phyloP scores from a whole-genome alignment of 92 coral and sea anemone genomes.

The Bergia puertoricense region DNA sequence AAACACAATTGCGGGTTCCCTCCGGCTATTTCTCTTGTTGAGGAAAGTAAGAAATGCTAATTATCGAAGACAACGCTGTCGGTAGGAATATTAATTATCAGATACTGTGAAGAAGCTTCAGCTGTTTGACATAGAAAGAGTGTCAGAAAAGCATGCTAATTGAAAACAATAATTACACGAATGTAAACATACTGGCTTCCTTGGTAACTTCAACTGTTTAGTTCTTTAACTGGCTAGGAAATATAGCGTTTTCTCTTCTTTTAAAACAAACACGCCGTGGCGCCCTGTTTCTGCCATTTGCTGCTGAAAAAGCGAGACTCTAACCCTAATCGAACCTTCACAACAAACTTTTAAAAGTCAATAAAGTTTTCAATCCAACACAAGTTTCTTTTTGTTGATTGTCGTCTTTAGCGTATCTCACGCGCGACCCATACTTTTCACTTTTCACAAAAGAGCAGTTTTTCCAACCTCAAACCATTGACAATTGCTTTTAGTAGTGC shows the following conservation, averaged over 20 bases:
- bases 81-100: background rate
- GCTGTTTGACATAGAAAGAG: background rate
- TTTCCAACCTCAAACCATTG: background rate
- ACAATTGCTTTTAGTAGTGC: background rate
- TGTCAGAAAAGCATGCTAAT: background rate
- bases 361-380: background rate
- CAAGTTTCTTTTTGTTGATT: no score
- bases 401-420: no score
- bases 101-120: background rate
- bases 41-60: constrained; percentile 21
- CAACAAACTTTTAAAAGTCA: background rate
- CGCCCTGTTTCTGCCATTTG: background rate
- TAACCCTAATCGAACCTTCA: background rate
- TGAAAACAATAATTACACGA: background rate
- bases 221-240: background rate
- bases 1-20: background rate
- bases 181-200: background rate
- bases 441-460: background rate
- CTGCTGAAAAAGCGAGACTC: background rate
- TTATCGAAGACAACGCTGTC: background rate
- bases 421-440: background rate
- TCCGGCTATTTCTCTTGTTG: background rate
- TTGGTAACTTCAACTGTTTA: background rate
- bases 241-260: background rate
- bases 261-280: background rate